Percentiles rank a stretch among this genome's conserved stretches.
Conservation (phyloP, 2,113 vertebrate species). For the Microtus richardsoni region DNA sequence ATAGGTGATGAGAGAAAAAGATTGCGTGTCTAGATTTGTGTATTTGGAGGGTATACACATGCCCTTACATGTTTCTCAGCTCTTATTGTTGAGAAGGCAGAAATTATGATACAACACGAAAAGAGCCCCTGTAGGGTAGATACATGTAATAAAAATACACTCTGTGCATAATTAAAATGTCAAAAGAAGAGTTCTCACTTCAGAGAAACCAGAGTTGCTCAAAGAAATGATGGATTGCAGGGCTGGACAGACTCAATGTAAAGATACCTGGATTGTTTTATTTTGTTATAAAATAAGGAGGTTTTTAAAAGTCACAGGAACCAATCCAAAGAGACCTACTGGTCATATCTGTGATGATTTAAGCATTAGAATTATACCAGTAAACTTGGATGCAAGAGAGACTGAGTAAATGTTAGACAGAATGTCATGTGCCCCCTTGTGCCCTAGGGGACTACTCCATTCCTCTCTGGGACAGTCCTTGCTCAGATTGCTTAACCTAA, state of each 20-base stretch:
- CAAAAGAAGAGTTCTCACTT: not conserved
- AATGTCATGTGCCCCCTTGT: not conserved
- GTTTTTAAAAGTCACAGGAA: not conserved
- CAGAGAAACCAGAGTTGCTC: constrained; percentile 35
- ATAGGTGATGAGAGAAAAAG: not conserved
- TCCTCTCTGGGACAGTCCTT: not conserved
- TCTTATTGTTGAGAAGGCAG: not conserved
- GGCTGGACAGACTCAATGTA: not conserved
- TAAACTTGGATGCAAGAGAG: not conserved
- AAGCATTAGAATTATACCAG: not conserved
- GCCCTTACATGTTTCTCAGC: not conserved
- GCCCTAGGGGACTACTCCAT: not conserved
- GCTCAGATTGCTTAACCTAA: not conserved
- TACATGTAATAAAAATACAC: not conserved
- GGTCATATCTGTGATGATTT: not conserved
- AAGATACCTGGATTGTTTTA: not conserved
- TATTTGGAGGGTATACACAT: not conserved
- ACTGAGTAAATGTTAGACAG: not conserved
- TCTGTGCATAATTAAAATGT: not conserved
- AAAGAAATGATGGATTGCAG: constrained; percentile 11
- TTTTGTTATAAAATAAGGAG: constrained; percentile 33
- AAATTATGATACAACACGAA: not conserved
- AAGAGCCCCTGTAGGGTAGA: not conserved
- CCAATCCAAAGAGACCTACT: not conserved
- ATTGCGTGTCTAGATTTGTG: not conserved